Evolutionary conservation across 2,888 invertebrate species (phyloP).

Genomic region (Tetragnatha montana): DNA sequence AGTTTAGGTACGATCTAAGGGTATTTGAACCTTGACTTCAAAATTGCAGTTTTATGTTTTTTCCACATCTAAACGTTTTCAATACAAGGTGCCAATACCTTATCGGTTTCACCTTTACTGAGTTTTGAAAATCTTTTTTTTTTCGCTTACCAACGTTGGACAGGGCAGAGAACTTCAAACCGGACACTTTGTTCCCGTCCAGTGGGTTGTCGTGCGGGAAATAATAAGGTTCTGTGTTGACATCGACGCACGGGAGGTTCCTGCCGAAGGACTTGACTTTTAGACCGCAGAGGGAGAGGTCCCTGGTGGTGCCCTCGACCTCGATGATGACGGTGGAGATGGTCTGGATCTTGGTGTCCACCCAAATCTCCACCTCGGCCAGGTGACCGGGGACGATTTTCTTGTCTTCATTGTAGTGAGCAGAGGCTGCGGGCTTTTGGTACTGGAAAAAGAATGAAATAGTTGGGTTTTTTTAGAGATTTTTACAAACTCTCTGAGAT

Average conservation of each 20-base stretch:
- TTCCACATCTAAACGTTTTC: too few relatives aligned
- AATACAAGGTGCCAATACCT: too few relatives aligned
- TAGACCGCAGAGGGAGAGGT: slow-evolving; percentile 72
- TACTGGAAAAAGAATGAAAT: slow-evolving; percentile 25
- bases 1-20: too few relatives aligned
- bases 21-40: too few relatives aligned
- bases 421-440: slow-evolving; percentile 42
- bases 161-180: slow-evolving; percentile 67
- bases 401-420: slow-evolving; percentile 21
- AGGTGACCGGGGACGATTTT: slow-evolving; percentile 70
- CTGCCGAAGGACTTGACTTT: slow-evolving; percentile 71
- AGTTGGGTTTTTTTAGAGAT: too few relatives aligned
- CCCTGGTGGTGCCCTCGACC: slow-evolving; percentile 62
- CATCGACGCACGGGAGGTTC: slow-evolving; percentile 72
- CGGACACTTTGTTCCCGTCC: slow-evolving; percentile 70
- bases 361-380: slow-evolving; percentile 67
- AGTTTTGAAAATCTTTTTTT: background rate
- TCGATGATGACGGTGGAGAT: slow-evolving; percentile 70
- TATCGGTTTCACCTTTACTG: too few relatives aligned
- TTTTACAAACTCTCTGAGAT: too few relatives aligned
- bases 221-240: slow-evolving; percentile 69
- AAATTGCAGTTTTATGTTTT: too few relatives aligned
- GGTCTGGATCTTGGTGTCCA: slow-evolving; percentile 71
- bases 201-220: slow-evolving; percentile 61
- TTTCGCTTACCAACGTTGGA: slow-evolving; percentile 72